Evolutionary conservation across 2,113 vertebrate genomes (phyloP).

Genomic region (Lycaon pictus): DNA sequence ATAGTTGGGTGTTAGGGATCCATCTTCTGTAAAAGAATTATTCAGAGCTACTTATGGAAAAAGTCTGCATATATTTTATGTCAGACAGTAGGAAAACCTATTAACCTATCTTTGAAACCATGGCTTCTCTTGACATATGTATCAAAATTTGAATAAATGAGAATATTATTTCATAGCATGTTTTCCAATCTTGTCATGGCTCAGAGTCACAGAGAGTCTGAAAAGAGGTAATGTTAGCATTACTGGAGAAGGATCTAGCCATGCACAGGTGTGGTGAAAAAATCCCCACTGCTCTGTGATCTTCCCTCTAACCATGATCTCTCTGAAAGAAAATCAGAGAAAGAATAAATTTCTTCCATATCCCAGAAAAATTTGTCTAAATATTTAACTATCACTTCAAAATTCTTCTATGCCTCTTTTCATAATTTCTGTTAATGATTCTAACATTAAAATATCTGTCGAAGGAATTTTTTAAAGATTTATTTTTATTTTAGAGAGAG

Average conservation of each 20-base stretch:
- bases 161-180: neutral
- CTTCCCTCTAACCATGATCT: neutral
- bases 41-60: neutral
- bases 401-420: neutral
- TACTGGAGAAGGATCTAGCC: neutral
- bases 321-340: neutral
- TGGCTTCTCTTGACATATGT: neutral
- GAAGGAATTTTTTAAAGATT: neutral
- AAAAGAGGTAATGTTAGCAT: neutral
- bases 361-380: neutral
- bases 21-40: neutral
- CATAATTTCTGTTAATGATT: slow-evolving; percentile 27
- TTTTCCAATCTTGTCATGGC: neutral
- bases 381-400: slow-evolving; percentile 23
- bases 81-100: neutral
- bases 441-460: neutral
- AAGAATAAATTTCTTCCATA: neutral
- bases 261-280: neutral
- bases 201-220: neutral
- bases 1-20: neutral
- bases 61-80: neutral
- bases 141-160: neutral
- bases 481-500: neutral
- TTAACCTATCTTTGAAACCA: neutral
- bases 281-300: neutral